These are phyloP conservation scores for Seriola quinqueradiata DNA, from an alignment of 2,113 vertebrate species.

Conservation along the genomic window DNA sequence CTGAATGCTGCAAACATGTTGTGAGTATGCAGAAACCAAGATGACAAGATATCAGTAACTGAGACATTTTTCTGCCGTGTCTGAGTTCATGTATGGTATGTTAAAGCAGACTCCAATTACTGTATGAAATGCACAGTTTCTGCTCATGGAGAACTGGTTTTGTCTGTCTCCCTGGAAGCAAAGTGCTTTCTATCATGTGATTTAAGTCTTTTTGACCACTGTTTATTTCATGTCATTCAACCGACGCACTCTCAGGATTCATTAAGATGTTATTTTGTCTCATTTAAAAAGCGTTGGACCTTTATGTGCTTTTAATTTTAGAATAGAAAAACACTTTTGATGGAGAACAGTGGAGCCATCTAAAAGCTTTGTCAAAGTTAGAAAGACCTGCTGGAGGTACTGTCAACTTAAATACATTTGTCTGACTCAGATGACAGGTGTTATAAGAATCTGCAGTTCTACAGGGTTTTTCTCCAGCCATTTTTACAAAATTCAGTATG, in stretches of 20 bases:
- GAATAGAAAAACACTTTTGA: slow-evolving; percentile 33
- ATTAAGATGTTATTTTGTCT: neutral
- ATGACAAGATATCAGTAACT: slow-evolving; percentile 2
- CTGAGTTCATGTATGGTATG: slow-evolving; percentile 2
- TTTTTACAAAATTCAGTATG: neutral
- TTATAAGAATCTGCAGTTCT: slow-evolving; percentile 16
- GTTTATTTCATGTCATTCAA: slow-evolving; percentile 12
- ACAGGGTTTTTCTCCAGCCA: neutral
- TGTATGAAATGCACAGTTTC: slow-evolving; percentile 9
- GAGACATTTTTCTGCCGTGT: neutral
- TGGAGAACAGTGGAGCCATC: slow-evolving; percentile 10
- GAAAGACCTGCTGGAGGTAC: slow-evolving; percentile 26
- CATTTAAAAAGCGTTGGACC: neutral
- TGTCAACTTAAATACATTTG: slow-evolving; percentile 31
- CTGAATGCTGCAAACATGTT: neutral
- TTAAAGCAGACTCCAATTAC: slow-evolving; percentile 17
- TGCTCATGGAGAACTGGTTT: slow-evolving; percentile 31
- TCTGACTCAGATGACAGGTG: slow-evolving; percentile 24
- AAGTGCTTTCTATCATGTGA: slow-evolving; percentile 21
- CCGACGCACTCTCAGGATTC: slow-evolving; percentile 3
- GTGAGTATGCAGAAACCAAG: neutral
- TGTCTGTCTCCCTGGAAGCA: slow-evolving; percentile 42
- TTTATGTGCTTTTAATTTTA: slow-evolving; percentile 22
- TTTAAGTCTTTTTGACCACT: neutral
- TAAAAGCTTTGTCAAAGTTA: slow-evolving; percentile 46